Conservation (phyloP, 2,888 invertebrate species). For the Stenodema calcarata region DNA sequence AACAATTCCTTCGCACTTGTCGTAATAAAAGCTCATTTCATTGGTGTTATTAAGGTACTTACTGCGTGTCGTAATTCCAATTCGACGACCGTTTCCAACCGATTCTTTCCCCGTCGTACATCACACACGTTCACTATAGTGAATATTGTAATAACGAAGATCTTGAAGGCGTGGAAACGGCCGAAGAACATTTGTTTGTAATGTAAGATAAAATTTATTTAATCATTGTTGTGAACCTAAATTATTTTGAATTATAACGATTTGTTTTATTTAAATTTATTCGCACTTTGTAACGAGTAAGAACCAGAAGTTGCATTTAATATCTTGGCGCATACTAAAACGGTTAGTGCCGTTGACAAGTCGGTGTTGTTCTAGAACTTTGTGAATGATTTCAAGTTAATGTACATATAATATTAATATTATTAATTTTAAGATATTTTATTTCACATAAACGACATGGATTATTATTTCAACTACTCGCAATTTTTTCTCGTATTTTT, state of each 20-base stretch:
- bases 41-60: neutral
- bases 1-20: neutral
- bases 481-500: neutral
- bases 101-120: neutral
- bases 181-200: neutral
- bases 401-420: neutral
- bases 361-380: neutral
- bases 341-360: neutral
- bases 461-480: neutral
- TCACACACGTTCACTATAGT: too few species aligned
- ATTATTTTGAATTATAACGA: neutral
- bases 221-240: neutral
- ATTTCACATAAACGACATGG: neutral
- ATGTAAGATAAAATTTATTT: neutral
- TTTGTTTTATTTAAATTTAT: neutral
- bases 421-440: neutral
- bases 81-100: neutral
- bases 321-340: neutral
- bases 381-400: neutral
- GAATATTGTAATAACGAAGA: too few species aligned
- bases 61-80: neutral
- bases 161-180: neutral
- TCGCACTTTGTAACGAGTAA: neutral
- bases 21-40: neutral
- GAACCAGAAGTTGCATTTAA: slow-evolving; percentile 43